Evolutionary conservation across 2,113 vertebrate genomes (phyloP).

Genomic region (Pheucticus melanocephalus): DNA sequence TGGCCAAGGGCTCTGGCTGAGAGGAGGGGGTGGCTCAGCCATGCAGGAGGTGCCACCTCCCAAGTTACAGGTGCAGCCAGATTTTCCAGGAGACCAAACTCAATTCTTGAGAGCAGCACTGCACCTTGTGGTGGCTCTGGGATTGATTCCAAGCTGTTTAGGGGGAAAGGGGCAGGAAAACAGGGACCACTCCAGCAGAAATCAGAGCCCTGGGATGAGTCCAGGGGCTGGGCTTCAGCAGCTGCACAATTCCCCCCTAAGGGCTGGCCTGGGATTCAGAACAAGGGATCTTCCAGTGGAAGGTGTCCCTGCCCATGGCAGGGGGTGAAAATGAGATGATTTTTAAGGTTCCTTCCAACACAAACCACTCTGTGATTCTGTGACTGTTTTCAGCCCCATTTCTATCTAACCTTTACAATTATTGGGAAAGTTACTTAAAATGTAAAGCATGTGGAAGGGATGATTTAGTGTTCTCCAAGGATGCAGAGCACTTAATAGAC

Average conservation of each 20-base stretch:
- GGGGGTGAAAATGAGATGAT: neutral
- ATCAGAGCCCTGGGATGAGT: neutral
- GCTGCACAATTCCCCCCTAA: neutral
- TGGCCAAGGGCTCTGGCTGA: neutral
- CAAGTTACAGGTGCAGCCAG: neutral
- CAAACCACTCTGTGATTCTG: neutral
- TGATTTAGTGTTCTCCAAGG: neutral
- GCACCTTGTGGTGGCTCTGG: neutral
- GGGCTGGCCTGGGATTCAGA: neutral
- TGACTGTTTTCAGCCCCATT: neutral
- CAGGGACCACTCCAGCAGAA: neutral
- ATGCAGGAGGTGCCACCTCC: neutral
- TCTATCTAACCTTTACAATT: neutral
- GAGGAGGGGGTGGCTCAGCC: neutral
- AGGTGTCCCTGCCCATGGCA: neutral
- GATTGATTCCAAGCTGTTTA: neutral
- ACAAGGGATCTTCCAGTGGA: neutral
- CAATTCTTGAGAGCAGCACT: neutral
- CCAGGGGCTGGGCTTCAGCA: neutral
- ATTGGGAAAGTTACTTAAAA: neutral
- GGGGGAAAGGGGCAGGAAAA: neutral
- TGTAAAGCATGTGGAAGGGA: neutral
- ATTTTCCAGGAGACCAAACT: neutral
- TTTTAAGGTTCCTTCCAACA: neutral
- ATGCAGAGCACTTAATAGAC: neutral